Percentiles rank a stretch among this genome's conserved stretches.
Conservation (phyloP, 2,797 vertebrate genomes). For the Sebastes paucispinis region DNA sequence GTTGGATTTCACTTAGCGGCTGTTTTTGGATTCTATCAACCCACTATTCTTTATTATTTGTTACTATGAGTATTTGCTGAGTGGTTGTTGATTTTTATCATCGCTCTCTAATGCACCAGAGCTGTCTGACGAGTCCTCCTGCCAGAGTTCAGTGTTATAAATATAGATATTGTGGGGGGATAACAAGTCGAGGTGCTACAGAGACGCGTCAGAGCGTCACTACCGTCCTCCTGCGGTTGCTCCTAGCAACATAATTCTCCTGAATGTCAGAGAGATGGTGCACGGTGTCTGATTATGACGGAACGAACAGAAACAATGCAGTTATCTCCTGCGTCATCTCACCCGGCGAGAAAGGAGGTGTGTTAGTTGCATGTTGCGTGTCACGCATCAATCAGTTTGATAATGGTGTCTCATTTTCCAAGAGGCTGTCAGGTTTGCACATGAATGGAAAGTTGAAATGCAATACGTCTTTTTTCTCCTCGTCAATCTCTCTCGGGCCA, state of each 20-base stretch:
- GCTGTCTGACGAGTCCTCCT: conserved; percentile 11
- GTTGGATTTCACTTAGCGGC: background rate
- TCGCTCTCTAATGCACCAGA: conserved; percentile 10
- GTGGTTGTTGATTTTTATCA: conserved; percentile 34
- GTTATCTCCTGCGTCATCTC: conserved; percentile 58
- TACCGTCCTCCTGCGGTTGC: conserved; percentile 58
- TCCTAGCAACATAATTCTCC: conserved; percentile 67
- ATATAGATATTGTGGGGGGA: conserved; percentile 37
- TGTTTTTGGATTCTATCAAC: conserved; percentile 3
- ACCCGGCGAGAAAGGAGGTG: background rate
- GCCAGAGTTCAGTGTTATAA: conserved; percentile 32
- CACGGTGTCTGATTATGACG: conserved; percentile 55
- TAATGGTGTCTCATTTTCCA: background rate
- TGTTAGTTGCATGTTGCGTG: conserved; percentile 1
- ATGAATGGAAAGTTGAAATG: conserved; percentile 32
- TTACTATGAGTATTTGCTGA: conserved; percentile 7
- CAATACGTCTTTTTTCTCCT: background rate
- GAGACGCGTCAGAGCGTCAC: conserved; percentile 27
- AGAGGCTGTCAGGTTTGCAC: conserved; percentile 1
- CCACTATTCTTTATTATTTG: background rate
- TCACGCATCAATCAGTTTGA: conserved; percentile 31
- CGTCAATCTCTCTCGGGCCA: background rate
- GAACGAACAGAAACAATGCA: conserved; percentile 53
- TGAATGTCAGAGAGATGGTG: conserved; percentile 52
- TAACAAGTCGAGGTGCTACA: conserved; percentile 33